These are phyloP conservation scores for Gymnocypris eckloni DNA, from an alignment of 2,797 vertebrate species.

Conservation along the genomic window DNA sequence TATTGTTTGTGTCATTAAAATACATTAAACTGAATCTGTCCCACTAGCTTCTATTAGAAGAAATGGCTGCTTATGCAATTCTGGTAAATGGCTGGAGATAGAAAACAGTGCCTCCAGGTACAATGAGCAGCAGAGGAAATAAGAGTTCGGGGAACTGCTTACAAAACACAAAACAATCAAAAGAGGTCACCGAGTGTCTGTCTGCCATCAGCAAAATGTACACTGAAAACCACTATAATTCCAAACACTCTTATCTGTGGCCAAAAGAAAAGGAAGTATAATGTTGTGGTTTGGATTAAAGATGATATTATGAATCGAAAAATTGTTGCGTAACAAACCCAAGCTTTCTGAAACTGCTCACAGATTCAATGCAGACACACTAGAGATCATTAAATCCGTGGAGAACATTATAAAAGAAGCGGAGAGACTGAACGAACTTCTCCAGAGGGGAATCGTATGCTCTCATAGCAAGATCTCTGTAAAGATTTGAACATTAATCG, in stretches of 20 bases:
- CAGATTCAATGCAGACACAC: neutral
- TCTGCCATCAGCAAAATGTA: slow-evolving; percentile 22
- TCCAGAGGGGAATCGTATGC: neutral
- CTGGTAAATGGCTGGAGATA: slow-evolving; percentile 13
- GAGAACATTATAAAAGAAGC: neutral
- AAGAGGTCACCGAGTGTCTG: slow-evolving; percentile 5
- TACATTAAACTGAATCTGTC: neutral
- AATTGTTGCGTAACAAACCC: neutral
- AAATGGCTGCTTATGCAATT: slow-evolving; percentile 16
- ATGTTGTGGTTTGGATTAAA: neutral
- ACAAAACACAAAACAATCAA: slow-evolving; percentile 23
- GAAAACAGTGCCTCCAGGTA: slow-evolving; percentile 21
- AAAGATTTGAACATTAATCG: neutral
- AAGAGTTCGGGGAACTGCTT: neutral
- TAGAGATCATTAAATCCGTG: slow-evolving; percentile 1
- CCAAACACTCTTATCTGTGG: neutral
- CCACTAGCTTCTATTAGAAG: neutral
- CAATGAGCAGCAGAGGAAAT: slow-evolving; percentile 11
- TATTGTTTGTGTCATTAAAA: neutral
- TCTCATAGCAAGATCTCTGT: neutral
- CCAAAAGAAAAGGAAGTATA: neutral
- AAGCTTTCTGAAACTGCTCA: neutral
- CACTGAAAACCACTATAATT: neutral
- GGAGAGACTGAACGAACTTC: neutral
- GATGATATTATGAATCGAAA: neutral